phyloP scores from a whole-genome alignment of 2,888 invertebrate species.

The Saturnia pavonia region DNA sequence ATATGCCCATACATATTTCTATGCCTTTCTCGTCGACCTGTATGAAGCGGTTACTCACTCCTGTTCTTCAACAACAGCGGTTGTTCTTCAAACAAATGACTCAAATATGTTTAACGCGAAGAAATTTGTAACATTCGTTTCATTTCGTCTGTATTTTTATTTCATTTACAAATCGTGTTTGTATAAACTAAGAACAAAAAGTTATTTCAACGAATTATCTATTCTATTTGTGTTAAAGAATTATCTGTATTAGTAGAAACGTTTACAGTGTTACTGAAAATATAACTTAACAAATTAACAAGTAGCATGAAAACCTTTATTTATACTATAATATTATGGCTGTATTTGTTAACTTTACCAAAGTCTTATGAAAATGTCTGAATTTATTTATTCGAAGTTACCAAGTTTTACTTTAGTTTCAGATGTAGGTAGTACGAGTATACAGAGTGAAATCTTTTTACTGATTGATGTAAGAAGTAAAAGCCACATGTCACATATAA shows the following conservation, averaged over 20 bases:
- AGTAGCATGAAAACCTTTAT: neutral
- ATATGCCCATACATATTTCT: slow-evolving; percentile 3
- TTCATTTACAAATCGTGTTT: slow-evolving; percentile 57
- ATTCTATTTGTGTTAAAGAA: slow-evolving; percentile 10
- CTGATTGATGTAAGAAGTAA: no score
- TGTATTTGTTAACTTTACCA: neutral
- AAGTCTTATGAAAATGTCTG: neutral
- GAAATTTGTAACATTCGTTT: slow-evolving; percentile 42
- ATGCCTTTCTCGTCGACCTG: slow-evolving; percentile 33
- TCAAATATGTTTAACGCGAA: slow-evolving; percentile 62
- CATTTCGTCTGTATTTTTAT: slow-evolving; percentile 50
- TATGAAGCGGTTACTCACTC: slow-evolving; percentile 52
- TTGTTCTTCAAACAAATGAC: slow-evolving; percentile 60
- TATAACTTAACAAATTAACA: neutral
- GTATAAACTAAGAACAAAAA: slow-evolving; percentile 47
- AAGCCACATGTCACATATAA: no score
- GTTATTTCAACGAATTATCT: slow-evolving; percentile 43
- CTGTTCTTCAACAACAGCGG: slow-evolving; percentile 48
- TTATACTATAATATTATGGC: neutral
- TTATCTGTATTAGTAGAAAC: neutral
- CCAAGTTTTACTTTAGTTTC: no score
- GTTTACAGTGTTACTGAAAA: neutral
- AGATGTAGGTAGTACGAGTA: no score
- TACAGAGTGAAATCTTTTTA: no score
- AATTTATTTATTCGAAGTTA: neutral